These are phyloP conservation scores for Acanthornis magna DNA, from an alignment of 2,797 vertebrate species.

Conservation along the genomic window DNA sequence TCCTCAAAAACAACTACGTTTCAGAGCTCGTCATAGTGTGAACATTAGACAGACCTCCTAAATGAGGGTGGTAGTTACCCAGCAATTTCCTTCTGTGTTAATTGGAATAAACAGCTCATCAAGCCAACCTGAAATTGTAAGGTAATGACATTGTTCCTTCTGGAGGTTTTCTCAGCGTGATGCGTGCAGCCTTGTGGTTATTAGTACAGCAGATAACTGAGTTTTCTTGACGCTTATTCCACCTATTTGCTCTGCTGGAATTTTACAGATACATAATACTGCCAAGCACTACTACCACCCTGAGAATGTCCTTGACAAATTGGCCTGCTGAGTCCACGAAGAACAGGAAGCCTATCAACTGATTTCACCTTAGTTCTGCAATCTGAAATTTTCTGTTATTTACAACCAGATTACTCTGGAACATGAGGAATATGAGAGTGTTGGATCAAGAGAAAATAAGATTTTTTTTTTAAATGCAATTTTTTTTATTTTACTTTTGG, in stretches of 20 bases:
- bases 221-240: slow-evolving; percentile 24
- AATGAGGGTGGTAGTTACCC: slow-evolving; percentile 29
- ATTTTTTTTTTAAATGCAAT: too few species aligned
- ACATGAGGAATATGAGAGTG: background rate
- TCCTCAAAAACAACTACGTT: background rate
- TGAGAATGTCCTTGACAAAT: slow-evolving; percentile 23
- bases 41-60: background rate
- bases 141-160: slow-evolving; percentile 35
- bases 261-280: background rate
- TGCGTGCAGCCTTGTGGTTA: slow-evolving; percentile 16
- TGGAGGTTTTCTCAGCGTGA: slow-evolving; percentile 44
- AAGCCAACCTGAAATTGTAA: slow-evolving; percentile 46
- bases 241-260: slow-evolving; percentile 41
- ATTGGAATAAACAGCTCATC: slow-evolving; percentile 63
- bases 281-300: background rate
- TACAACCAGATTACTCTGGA: background rate
- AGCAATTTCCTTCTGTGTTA: slow-evolving; percentile 47
- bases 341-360: background rate
- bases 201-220: slow-evolving; percentile 34
- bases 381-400: background rate
- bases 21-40: background rate
- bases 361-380: background rate
- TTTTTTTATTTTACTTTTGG: too few species aligned
- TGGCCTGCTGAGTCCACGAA: background rate
- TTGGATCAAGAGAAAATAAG: background rate